A percentile compares a stretch with the other conserved stretches of the same genome.
phyloP scores from a whole-genome alignment of 2,113 vertebrate genomes.

The Nothoprocta pentlandii region DNA sequence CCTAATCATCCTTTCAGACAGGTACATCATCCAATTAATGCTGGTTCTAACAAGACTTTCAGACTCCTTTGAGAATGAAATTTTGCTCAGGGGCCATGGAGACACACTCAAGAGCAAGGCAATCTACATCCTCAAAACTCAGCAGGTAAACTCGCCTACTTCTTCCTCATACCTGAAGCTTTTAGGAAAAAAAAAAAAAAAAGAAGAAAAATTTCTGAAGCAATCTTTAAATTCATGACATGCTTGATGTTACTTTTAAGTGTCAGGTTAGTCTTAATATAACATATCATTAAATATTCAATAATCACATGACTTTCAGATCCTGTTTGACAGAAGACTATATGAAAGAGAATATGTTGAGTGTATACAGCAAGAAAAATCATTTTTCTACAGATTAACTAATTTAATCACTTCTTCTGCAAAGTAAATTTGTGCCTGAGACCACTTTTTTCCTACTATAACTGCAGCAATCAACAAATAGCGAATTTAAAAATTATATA shows the following conservation, averaged over 20 bases:
- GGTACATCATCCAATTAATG: neutral
- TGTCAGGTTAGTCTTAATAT: constrained; percentile 2
- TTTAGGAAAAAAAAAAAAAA: neutral
- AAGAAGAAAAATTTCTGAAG: neutral
- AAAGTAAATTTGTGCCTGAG: neutral
- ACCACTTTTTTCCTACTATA: neutral
- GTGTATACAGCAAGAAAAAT: neutral
- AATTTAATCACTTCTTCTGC: neutral
- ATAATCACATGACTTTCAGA: constrained; percentile 8
- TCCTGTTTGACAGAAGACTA: neutral
- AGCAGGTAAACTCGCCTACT: neutral
- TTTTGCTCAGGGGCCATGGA: neutral
- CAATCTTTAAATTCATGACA: neutral
- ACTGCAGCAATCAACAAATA: neutral
- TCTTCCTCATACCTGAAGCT: neutral
- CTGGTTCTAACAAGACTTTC: neutral
- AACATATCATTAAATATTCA: constrained; percentile 50
- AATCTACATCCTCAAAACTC: neutral
- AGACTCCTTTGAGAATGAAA: neutral
- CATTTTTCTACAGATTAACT: neutral
- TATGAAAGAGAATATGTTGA: neutral
- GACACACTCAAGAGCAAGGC: neutral
- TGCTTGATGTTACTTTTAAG: neutral
- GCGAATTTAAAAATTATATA: neutral
- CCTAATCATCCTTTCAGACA: constrained; percentile 25